Evolutionary conservation across 2,797 vertebrate genomes (phyloP).

Genomic region (Phalanger gymnotis): DNA sequence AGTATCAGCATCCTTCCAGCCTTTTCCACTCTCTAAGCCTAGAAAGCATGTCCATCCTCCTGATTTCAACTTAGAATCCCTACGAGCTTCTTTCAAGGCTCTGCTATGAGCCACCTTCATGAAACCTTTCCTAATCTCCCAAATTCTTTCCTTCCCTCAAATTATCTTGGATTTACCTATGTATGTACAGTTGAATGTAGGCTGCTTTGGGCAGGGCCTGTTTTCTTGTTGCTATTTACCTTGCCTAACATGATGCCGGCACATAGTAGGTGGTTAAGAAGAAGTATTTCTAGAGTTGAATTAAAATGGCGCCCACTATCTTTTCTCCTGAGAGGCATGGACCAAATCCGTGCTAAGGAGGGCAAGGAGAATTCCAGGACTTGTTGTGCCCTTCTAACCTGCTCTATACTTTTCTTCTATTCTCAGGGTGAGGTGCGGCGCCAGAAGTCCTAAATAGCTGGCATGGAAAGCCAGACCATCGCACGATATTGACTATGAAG

Average conservation of each 20-base stretch:
- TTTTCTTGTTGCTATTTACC: not conserved
- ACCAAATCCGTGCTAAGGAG: not conserved
- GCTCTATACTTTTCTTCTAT: not conserved
- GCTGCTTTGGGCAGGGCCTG: not conserved
- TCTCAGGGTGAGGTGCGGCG: slow-evolving; percentile 71
- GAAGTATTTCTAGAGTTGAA: not conserved
- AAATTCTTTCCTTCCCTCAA: not conserved
- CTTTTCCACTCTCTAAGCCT: not conserved
- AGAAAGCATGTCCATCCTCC: not conserved
- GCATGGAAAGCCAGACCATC: not conserved
- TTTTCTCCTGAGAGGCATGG: not conserved
- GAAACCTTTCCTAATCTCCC: not conserved
- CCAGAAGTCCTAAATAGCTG: slow-evolving; percentile 58
- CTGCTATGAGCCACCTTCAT: not conserved
- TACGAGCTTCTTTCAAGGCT: not conserved
- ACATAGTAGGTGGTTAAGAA: not conserved
- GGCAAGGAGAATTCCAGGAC: not conserved
- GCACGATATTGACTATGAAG: not conserved
- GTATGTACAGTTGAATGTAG: not conserved
- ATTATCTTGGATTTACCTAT: not conserved
- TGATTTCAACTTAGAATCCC: not conserved
- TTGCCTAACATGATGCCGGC: not conserved
- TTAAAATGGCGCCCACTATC: not conserved
- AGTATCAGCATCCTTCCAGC: not conserved
- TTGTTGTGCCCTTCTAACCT: not conserved